Conservation (phyloP, 2,113 vertebrate species). For the Pomatostomus ruficeps region DNA sequence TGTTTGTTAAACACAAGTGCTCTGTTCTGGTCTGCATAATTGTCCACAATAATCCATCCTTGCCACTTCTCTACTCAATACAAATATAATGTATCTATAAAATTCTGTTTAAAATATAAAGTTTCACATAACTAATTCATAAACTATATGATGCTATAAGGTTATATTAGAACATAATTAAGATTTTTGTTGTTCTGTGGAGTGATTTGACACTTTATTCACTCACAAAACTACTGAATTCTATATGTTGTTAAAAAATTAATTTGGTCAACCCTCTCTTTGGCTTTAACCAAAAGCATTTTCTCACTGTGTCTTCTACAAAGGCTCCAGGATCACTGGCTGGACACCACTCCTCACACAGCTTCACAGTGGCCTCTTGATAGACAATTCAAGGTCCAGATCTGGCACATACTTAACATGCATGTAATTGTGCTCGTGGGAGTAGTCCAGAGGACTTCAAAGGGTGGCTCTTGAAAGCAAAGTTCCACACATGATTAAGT, state of each 20-base stretch:
- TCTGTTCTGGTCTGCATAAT: constrained; percentile 60
- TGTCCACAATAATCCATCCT: constrained; percentile 59
- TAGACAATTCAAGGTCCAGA: neutral
- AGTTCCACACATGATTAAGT: neutral
- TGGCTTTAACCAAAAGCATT: neutral
- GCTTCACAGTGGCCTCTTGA: neutral
- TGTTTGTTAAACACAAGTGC: constrained; percentile 68
- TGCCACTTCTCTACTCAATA: constrained; percentile 29
- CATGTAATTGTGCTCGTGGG: neutral
- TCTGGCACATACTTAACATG: neutral
- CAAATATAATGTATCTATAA: constrained; percentile 9
- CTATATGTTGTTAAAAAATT: neutral
- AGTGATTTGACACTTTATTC: neutral
- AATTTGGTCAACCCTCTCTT: neutral
- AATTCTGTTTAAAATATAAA: neutral
- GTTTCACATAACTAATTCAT: neutral
- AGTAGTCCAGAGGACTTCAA: constrained; percentile 18
- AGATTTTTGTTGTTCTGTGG: neutral
- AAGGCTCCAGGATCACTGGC: neutral
- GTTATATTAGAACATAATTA: neutral
- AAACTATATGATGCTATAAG: neutral
- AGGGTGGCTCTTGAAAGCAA: neutral
- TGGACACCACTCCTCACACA: neutral
- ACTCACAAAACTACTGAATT: neutral
- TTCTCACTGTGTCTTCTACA: neutral